A percentile compares a stretch with the other conserved stretches of the same genome.
Evolutionary conservation across 2,113 vertebrate species (phyloP).

Genomic region (Ciconia maguari): DNA sequence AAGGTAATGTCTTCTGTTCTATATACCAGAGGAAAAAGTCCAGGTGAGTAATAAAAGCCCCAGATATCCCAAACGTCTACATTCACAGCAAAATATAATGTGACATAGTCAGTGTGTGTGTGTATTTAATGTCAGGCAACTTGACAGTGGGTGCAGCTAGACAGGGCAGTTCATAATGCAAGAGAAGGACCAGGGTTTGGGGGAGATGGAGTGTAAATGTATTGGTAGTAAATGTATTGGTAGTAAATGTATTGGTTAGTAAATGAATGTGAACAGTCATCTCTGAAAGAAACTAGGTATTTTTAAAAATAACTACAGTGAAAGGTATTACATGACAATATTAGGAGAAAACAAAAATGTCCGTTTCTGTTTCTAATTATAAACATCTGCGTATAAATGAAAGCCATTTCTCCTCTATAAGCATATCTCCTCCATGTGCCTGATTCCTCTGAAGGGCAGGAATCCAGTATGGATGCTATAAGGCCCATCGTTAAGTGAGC

Average conservation of each 20-base stretch:
- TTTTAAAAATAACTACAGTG: neutral
- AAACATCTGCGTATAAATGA: neutral
- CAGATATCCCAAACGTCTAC: neutral
- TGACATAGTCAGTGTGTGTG: neutral
- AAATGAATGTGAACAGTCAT: neutral
- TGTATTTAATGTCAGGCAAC: neutral
- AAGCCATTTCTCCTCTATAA: neutral
- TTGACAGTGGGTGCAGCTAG: neutral
- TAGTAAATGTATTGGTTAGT: neutral
- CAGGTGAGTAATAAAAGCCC: conserved; percentile 4
- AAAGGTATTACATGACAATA: neutral
- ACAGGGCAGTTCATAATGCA: neutral
- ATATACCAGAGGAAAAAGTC: neutral
- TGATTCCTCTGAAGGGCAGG: neutral
- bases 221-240: too few relatives aligned
- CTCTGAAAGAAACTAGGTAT: neutral
- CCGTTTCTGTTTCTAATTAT: neutral
- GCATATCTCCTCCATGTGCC: neutral
- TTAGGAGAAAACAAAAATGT: neutral
- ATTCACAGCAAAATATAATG: neutral
- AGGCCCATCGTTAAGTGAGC: neutral
- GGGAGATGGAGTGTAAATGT: neutral
- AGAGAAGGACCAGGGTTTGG: neutral
- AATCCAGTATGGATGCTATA: neutral
- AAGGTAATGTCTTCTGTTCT: neutral